Evolutionary conservation across 92 coral and sea anemone species (phyloP).

Genomic region (Bergia sp.): DNA sequence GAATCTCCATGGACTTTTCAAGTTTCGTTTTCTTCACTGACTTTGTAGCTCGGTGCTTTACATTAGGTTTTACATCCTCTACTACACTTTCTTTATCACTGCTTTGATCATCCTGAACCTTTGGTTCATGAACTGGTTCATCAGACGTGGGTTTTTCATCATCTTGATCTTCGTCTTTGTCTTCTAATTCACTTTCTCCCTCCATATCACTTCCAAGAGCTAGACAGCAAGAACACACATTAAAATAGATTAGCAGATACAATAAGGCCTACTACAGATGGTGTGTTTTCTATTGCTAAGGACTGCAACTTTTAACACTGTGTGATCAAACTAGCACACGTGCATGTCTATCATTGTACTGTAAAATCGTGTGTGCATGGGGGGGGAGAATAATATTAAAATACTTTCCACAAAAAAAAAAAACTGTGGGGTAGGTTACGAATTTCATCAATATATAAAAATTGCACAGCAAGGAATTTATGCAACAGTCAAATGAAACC

Average conservation of each 20-base stretch:
- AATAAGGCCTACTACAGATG: too few species aligned
- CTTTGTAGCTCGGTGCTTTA: conserved; percentile 31
- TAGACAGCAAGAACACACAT: conserved; percentile 6
- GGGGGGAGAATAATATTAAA: too few species aligned
- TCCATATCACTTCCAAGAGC: conserved; percentile 14
- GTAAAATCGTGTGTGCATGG: neutral
- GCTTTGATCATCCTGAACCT: neutral
- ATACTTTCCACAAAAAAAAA: too few species aligned
- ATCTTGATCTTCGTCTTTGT: conserved; percentile 8
- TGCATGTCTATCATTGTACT: too few species aligned
- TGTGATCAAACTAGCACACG: too few species aligned
- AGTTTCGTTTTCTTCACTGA: conserved; percentile 53
- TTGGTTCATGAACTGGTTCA: conserved; percentile 4
- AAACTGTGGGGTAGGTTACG: too few species aligned
- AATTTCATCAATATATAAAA: too few species aligned
- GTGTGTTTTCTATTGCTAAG: too few species aligned
- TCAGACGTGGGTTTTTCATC: conserved; percentile 9
- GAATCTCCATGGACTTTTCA: conserved; percentile 57
- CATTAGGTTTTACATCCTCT: conserved; percentile 33
- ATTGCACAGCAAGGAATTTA: too few species aligned
- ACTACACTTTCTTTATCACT: conserved; percentile 13
- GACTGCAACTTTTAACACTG: too few species aligned
- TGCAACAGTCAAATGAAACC: too few species aligned
- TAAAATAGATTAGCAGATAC: neutral
- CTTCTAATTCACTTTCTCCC: neutral